Conservation (phyloP, 2,113 vertebrate genomes). For the Perognathus longimembris region DNA sequence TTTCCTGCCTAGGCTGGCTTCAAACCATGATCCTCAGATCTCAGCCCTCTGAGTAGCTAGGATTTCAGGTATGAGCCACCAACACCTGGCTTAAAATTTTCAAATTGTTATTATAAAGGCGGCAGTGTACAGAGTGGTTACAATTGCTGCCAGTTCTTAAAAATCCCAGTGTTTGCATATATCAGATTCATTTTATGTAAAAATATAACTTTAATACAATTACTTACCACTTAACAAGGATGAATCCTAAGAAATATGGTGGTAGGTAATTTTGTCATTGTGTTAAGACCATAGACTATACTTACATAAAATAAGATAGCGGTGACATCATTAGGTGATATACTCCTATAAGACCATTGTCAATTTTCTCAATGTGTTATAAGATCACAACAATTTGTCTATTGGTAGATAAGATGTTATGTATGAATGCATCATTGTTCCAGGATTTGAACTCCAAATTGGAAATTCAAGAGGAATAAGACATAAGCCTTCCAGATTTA, state of each 20-base stretch:
- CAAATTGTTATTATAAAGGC: too few relatives aligned
- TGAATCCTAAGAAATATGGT: not conserved
- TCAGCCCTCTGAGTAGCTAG: too few relatives aligned
- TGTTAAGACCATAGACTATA: not conserved
- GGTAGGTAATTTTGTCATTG: not conserved
- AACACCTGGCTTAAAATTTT: too few relatives aligned
- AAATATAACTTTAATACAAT: slow-evolving; percentile 37
- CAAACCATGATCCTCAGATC: too few relatives aligned
- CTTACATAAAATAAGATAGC: not conserved
- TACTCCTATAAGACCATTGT: not conserved
- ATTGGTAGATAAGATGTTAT: too few relatives aligned
- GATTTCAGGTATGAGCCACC: too few relatives aligned
- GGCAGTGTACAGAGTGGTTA: too few relatives aligned
- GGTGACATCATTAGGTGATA: not conserved
- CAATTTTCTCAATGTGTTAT: too few relatives aligned
- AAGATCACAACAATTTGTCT: too few relatives aligned
- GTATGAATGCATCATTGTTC: not conserved
- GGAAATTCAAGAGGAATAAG: not conserved
- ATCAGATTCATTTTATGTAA: slow-evolving; percentile 1
- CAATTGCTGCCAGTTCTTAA: not conserved
- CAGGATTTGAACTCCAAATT: slow-evolving; percentile 19
- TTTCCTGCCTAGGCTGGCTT: too few relatives aligned
- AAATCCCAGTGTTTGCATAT: not conserved
- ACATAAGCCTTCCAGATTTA: not conserved
- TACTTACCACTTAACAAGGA: not conserved